Evolutionary conservation across 1,140 invertebrate genomes (phyloP).

Genomic region (Acyrthosiphon pisum): DNA sequence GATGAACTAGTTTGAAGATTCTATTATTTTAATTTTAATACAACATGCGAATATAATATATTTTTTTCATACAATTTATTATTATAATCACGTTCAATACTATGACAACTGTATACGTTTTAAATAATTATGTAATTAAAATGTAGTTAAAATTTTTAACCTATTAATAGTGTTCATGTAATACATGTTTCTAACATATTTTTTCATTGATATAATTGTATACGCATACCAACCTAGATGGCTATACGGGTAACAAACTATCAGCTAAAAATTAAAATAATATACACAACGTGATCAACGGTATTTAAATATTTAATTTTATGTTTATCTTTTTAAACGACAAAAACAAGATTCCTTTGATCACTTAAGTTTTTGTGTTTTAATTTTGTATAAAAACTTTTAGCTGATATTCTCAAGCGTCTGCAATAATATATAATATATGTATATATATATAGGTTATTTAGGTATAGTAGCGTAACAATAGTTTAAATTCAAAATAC

Average conservation of each 20-base stretch:
- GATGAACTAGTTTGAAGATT: background rate
- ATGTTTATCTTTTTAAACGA: background rate
- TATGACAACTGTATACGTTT: background rate
- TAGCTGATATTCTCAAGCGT: background rate
- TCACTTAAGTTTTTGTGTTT: background rate
- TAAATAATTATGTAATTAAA: background rate
- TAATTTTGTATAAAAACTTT: background rate
- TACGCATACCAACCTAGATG: background rate
- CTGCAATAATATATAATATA: background rate
- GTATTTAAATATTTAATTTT: background rate
- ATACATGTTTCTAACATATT: background rate
- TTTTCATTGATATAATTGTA: no score
- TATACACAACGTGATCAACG: background rate
- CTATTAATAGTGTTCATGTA: no score
- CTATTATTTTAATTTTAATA: background rate
- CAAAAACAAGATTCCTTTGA: background rate
- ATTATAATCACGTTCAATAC: background rate
- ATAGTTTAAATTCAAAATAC: background rate
- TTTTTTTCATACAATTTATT: background rate
- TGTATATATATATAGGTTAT: no score
- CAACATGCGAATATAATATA: background rate
- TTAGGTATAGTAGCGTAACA: background rate
- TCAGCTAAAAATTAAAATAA: background rate
- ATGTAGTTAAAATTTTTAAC: no score
- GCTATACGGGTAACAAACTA: background rate